Evolutionary conservation across 2,888 invertebrate species (phyloP).

Genomic region (Hetaerina titia): DNA sequence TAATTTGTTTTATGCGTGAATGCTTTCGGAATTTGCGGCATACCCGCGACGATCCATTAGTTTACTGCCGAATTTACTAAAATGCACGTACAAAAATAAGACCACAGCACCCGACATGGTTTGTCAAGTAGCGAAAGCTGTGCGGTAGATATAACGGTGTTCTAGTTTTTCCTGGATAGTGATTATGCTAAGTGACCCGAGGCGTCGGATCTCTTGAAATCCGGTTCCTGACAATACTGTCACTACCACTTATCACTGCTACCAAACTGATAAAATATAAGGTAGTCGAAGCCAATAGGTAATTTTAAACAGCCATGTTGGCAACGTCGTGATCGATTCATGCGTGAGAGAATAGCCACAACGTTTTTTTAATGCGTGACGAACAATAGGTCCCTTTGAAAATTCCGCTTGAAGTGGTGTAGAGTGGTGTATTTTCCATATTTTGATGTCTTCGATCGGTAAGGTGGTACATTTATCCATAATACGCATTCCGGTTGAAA

Average conservation of each 20-base stretch:
- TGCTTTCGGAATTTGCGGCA: background rate
- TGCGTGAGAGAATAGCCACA: too few relatives aligned
- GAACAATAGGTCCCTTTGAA: background rate
- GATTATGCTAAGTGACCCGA: background rate
- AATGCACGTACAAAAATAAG: background rate
- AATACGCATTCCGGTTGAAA: too few relatives aligned
- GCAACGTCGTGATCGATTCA: too few relatives aligned
- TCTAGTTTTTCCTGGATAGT: background rate
- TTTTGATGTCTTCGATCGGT: too few relatives aligned
- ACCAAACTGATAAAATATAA: background rate
- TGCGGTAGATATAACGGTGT: background rate
- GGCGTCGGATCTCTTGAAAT: background rate
- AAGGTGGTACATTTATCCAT: too few relatives aligned
- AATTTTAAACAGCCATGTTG: too few relatives aligned
- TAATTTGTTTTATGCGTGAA: background rate
- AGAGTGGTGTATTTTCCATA: background rate
- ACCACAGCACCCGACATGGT: background rate
- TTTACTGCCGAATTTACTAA: too few relatives aligned
- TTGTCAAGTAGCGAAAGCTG: background rate
- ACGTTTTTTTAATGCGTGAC: too few relatives aligned
- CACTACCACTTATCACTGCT: background rate
- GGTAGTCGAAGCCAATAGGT: background rate
- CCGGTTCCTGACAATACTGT: background rate
- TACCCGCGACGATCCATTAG: background rate
- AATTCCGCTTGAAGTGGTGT: background rate